phyloP scores from a whole-genome alignment of 2,888 invertebrate species.

The Agrypnus murinus region DNA sequence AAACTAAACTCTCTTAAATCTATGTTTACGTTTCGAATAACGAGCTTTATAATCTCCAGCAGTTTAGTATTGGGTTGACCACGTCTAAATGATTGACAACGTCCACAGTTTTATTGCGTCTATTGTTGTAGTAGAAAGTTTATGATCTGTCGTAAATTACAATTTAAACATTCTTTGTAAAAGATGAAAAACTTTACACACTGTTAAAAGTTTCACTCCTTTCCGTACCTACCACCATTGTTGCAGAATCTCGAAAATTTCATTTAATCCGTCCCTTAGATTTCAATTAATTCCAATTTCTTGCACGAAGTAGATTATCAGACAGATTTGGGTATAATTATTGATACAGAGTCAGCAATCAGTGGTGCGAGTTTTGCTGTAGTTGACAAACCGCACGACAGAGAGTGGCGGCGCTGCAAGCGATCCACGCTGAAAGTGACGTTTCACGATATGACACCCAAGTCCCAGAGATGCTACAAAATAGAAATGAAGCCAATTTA shows the following conservation, averaged over 20 bases:
- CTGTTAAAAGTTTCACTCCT: slow-evolving; percentile 31
- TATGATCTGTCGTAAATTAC: slow-evolving; percentile 47
- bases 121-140: slow-evolving; percentile 52
- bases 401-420: slow-evolving; percentile 51
- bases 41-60: slow-evolving; percentile 51
- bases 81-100: slow-evolving; percentile 49
- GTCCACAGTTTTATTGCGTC: slow-evolving; percentile 50
- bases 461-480: slow-evolving; percentile 50
- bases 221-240: slow-evolving; percentile 7
- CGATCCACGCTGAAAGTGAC: slow-evolving; percentile 53
- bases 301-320: neutral
- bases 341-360: slow-evolving; percentile 55
- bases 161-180: slow-evolving; percentile 15
- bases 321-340: slow-evolving; percentile 51
- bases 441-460: slow-evolving; percentile 50
- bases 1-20: neutral
- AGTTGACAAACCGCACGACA: slow-evolving; percentile 57
- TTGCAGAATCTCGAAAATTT: slow-evolving; percentile 7
- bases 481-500: slow-evolving; percentile 57
- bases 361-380: slow-evolving; percentile 54
- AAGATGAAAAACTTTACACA: slow-evolving; percentile 36
- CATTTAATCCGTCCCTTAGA: neutral
- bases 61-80: slow-evolving; percentile 49
- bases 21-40: slow-evolving; percentile 49
- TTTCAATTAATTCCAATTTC: too few species aligned